Evolutionary conservation across 2,113 vertebrate species (phyloP).

Genomic region (Istiophorus platypterus): DNA sequence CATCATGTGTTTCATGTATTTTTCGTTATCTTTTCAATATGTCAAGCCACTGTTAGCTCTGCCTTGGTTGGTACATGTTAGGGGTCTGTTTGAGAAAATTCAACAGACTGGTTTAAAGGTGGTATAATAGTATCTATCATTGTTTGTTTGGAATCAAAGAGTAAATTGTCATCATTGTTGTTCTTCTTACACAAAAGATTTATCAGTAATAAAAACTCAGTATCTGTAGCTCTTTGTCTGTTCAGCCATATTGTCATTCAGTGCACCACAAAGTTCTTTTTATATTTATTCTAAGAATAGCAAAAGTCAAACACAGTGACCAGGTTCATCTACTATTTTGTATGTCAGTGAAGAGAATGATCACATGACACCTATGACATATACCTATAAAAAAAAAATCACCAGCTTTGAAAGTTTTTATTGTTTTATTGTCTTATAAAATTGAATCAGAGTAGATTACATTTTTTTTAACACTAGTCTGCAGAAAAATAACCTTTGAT

Average conservation of each 20-base stretch:
- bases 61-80: neutral
- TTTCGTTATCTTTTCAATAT: conserved; percentile 22
- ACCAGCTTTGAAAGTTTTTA: too few species aligned
- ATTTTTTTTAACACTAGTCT: too few species aligned
- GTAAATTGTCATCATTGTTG: neutral
- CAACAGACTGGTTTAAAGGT: neutral
- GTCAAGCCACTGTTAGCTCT: neutral
- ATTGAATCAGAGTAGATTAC: neutral
- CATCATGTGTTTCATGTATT: conserved; percentile 1
- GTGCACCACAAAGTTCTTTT: neutral
- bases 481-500: neutral
- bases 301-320: neutral
- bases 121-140: neutral
- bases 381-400: neutral
- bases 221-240: neutral
- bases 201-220: neutral
- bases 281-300: neutral
- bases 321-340: neutral
- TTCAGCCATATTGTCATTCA: neutral
- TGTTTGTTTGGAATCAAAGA: too few species aligned
- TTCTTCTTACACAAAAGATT: neutral
- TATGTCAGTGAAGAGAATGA: neutral
- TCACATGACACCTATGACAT: neutral
- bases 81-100: neutral
- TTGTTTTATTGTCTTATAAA: neutral